phyloP scores from a whole-genome alignment of 2,113 vertebrate genomes.

The Pelmatolapia mariae region DNA sequence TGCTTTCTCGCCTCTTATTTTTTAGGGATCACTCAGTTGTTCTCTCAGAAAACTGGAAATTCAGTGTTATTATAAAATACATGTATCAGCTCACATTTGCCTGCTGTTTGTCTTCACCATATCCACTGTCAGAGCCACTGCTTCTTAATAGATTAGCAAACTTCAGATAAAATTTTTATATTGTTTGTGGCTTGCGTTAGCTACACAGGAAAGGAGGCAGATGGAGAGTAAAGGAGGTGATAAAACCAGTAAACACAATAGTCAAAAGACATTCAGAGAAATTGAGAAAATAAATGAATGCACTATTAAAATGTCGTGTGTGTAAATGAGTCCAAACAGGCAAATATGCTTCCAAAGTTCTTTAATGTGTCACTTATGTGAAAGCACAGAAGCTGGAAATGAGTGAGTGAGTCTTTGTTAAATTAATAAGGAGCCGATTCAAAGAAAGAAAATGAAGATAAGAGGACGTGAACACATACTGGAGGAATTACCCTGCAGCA shows the following conservation, averaged over 20 bases:
- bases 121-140: not conserved
- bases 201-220: not conserved
- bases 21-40: not conserved
- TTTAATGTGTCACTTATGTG: not conserved
- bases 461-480: not conserved
- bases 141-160: not conserved
- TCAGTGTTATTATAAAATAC: not conserved
- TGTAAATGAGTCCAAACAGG: not conserved
- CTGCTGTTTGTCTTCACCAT: not conserved
- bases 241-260: not conserved
- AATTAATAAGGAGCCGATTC: constrained; percentile 5
- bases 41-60: not conserved
- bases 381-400: not conserved
- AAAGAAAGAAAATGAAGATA: not conserved
- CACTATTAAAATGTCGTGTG: not conserved
- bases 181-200: not conserved
- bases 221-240: not conserved
- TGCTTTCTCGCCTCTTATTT: not conserved
- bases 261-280: not conserved
- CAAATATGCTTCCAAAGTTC: not conserved
- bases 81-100: not conserved
- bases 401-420: not conserved
- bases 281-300: not conserved
- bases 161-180: not conserved
- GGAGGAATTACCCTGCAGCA: constrained; percentile 34